Evolutionary conservation across 2,888 invertebrate genomes (phyloP).

Genomic region (Megalurothrips usitatus): DNA sequence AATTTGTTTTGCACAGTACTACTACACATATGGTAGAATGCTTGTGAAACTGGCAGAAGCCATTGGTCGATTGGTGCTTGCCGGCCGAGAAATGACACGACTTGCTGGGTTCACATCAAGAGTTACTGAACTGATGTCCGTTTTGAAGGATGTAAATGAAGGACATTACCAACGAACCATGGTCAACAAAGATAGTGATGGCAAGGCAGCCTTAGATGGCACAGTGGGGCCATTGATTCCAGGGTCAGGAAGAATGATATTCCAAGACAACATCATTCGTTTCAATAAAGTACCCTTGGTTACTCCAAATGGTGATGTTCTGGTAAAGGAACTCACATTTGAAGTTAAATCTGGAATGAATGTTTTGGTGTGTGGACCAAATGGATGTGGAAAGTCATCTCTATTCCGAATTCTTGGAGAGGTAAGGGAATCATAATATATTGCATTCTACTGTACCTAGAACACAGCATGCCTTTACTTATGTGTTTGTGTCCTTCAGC

Average conservation of each 20-base stretch:
- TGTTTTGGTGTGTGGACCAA: conserved; percentile 96
- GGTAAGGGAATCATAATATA: conserved; percentile 44
- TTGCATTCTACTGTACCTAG: neutral
- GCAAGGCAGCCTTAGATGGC: conserved; percentile 18
- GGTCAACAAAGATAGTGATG: conserved; percentile 46
- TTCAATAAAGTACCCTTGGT: conserved; percentile 92
- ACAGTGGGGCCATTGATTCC: conserved; percentile 52
- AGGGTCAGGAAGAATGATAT: conserved; percentile 73
- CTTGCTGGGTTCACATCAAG: conserved; percentile 91
- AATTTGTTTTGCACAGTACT: conserved; percentile 55
- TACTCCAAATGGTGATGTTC: conserved; percentile 95
- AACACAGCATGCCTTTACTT: neutral
- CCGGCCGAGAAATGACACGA: conserved; percentile 90
- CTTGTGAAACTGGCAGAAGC: conserved; percentile 94
- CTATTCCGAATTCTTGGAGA: conserved; percentile 94
- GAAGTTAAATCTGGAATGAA: conserved; percentile 94
- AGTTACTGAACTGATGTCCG: conserved; percentile 81
- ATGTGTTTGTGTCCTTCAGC: conserved; percentile 44
- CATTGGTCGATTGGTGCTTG: conserved; percentile 89
- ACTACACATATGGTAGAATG: conserved; percentile 97
- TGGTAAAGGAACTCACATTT: conserved; percentile 82
- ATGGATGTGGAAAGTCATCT: conserved; percentile 97
- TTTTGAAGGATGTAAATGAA: conserved; percentile 74
- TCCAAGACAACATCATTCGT: conserved; percentile 81
- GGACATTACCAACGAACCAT: conserved; percentile 72